phyloP scores from a whole-genome alignment of 2,888 invertebrate species.

The Panopea generosa region DNA sequence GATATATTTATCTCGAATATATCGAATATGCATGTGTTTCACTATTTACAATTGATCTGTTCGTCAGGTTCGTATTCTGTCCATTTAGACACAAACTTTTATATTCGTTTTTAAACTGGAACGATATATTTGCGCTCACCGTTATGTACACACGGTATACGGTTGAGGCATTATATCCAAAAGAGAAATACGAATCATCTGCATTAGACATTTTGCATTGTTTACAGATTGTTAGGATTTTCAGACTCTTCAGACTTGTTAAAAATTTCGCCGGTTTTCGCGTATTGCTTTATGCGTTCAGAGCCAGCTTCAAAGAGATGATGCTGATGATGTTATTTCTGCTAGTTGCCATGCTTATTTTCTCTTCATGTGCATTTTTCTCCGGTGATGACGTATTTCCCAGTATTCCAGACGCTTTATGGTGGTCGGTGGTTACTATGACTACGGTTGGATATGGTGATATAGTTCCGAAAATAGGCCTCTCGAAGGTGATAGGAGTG shows the following conservation, averaged over 20 bases:
- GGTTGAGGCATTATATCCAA: conserved; percentile 54
- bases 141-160: conserved; percentile 69
- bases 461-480: conserved; percentile 64
- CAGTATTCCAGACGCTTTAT: conserved; percentile 75
- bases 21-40: conserved; percentile 59
- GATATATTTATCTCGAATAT: conserved; percentile 46
- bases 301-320: conserved; percentile 72
- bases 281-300: conserved; percentile 60
- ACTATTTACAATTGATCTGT: conserved; percentile 74
- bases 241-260: conserved; percentile 74
- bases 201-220: conserved; percentile 68
- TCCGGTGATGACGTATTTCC: conserved; percentile 68
- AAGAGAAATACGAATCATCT: conserved; percentile 63
- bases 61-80: conserved; percentile 64
- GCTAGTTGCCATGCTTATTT: conserved; percentile 73
- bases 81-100: conserved; percentile 63
- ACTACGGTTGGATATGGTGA: conserved; percentile 81
- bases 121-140: conserved; percentile 68
- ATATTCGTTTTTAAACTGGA: conserved; percentile 66
- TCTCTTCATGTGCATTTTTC: conserved; percentile 71
- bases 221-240: conserved; percentile 71
- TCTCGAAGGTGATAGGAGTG: conserved; percentile 69
- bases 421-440: conserved; percentile 81
- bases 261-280: conserved; percentile 74
- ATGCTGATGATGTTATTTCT: conserved; percentile 73